Base-by-base conservation (phyloP, 2,113 vertebrate genomes). In the Ictalurus furcatus region DNA sequence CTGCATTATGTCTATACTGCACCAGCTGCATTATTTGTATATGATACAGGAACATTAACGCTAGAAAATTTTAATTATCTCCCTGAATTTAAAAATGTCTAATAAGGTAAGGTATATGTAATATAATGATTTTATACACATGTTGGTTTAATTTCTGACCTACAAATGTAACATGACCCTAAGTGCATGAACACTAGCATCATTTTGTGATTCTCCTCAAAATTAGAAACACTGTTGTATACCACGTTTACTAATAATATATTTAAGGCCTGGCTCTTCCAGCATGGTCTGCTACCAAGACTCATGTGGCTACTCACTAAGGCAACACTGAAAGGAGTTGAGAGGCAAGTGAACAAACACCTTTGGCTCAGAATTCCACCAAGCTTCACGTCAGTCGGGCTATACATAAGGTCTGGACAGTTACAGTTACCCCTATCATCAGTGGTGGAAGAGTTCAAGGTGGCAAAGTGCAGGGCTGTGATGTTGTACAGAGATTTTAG, bases 241-340 rank as follows among this genome's bases (percentile, higher is more conserved):
- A 40, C 19, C 34, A 40, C 19, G 0, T 74, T 7, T 34, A 34
- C n/a, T 74, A 40, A 40, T 74, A 74, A 40, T 23, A 40, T 40
- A 74, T 40, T 74, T 71, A 2, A 58, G 16, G 17, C 17, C 58
- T 59, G 58, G 58, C 14, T 59, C 4, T 59, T 59, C 58, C 58
- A 59, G 21, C 23, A 65, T 65, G 61, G 61, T 9, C 61, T 25
- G 25, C 6, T 79, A 89, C 58, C 88, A 89, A 30, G 23, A 85
- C 25, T 19, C 58, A 5, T 59, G 58, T 59, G 58, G 58, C 84
- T 83, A 9, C 23, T 65, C 81, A 9, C 48, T 65, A 86, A 48
- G 84, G 56, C 48, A 52, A 52, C 48, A 52, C 9, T 52, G 48
- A 9, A 52, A 52, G 48, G 9, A 52, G 48, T 52, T 9, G 9